Evolutionary conservation across 2,888 invertebrate genomes (phyloP).

Genomic region (Cantharis nigra): DNA sequence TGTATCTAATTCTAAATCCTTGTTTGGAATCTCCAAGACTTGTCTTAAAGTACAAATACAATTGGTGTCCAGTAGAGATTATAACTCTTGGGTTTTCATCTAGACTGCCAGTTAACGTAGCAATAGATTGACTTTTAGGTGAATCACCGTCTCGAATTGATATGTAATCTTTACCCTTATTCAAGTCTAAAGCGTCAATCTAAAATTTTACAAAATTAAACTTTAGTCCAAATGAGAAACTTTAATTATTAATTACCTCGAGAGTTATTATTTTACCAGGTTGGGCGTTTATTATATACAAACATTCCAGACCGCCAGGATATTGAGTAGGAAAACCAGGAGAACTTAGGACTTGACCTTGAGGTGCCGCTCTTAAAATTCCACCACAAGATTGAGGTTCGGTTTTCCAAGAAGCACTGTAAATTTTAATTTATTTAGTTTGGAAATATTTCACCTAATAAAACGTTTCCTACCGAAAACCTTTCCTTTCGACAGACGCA

Average conservation of each 20-base stretch:
- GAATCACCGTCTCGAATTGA: constrained; percentile 89
- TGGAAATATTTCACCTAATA: not conserved
- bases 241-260: constrained; percentile 61
- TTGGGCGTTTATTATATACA: constrained; percentile 90
- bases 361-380: constrained; percentile 81
- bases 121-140: constrained; percentile 83
- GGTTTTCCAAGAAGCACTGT: constrained; percentile 88
- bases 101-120: constrained; percentile 78
- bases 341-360: constrained; percentile 86
- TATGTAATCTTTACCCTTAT: constrained; percentile 82
- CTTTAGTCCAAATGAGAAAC: not conserved
- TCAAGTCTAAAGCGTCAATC: constrained; percentile 84
- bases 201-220: constrained; percentile 36
- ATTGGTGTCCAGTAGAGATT: constrained; percentile 85
- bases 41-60: constrained; percentile 92
- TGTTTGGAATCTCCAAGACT: constrained; percentile 86
- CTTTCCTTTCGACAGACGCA: constrained; percentile 89
- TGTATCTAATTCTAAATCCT: constrained; percentile 88
- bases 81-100: constrained; percentile 79
- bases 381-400: constrained; percentile 94
- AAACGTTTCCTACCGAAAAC: constrained; percentile 68
- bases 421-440: constrained; percentile 8
- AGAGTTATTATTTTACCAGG: constrained; percentile 90
- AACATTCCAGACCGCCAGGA: constrained; percentile 94
- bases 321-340: constrained; percentile 92